Evolutionary conservation across 2,888 invertebrate species (phyloP).

Genomic region (Drosophila pegasa): DNA sequence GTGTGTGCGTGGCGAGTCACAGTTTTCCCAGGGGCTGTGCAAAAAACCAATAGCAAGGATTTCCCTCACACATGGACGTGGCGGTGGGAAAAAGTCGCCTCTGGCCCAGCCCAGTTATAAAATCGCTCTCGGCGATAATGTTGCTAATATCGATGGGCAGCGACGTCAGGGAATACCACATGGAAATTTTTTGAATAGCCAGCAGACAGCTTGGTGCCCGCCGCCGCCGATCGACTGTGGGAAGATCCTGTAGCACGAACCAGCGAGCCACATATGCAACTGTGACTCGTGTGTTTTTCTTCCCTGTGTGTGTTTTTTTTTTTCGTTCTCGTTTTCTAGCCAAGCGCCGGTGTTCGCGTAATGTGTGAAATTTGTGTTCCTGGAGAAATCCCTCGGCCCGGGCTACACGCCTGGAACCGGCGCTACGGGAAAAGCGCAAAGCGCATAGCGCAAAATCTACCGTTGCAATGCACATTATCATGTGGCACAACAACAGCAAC

Average conservation of each 20-base stretch:
- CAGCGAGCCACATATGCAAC: constrained; percentile 65
- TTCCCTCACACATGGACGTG: constrained; percentile 60
- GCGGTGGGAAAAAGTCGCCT: constrained; percentile 54
- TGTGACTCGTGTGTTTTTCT: constrained; percentile 61
- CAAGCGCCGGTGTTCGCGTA: constrained; percentile 65
- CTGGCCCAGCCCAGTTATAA: constrained; percentile 67
- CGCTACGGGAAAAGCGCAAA: constrained; percentile 77
- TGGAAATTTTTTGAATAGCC: constrained; percentile 65
- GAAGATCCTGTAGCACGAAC: constrained; percentile 64
- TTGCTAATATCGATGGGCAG: constrained; percentile 35
- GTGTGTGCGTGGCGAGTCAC: constrained; percentile 30
- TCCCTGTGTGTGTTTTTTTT: constrained; percentile 30
- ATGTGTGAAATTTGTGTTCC: constrained; percentile 57
- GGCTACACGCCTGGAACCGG: constrained; percentile 56
- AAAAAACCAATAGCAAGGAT: constrained; percentile 70
- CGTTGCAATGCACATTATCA: constrained; percentile 60
- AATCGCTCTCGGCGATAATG: constrained; percentile 58
- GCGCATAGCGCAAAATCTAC: constrained; percentile 36
- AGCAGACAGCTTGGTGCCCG: constrained; percentile 58
- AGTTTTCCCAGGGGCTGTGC: constrained; percentile 53
- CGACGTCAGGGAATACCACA: constrained; percentile 36
- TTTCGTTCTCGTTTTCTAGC: constrained; percentile 21
- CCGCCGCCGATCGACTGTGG: constrained; percentile 38
- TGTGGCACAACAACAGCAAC: constrained; percentile 66
- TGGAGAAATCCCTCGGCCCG: constrained; percentile 64